Base-by-base conservation (phyloP, 2,113 vertebrate genomes). In the Anoura caudifer region DNA sequence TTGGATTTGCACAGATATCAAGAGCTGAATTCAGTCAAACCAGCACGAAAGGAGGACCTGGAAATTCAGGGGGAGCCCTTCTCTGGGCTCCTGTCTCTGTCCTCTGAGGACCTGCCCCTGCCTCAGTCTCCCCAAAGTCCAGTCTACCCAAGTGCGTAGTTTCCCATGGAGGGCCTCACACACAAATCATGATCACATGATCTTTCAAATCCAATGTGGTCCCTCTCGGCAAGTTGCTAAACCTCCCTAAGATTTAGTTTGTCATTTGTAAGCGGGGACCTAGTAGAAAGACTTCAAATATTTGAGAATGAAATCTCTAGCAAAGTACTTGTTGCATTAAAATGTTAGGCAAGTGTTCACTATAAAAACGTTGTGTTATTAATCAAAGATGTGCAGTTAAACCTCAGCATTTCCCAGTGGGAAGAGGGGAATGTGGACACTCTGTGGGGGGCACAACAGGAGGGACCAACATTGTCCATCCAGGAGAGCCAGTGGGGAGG, bases 381-480 rank as follows among this genome's bases (percentile, higher is more conserved):
- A 14, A 67, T 36, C 4, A 10, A 36, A 36, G 43, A 54, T 19
- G 65, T 17, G 24, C 17, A 31, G 12, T 24, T 17, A 45, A 24
- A 26, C 52, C 65, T 45, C 65, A 54, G 14, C 54, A 2, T 54
- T 5, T 19, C 22, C 75, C 50, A 5, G 19, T 1, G n/a, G 33
- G 84, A 65, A 47, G 70, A 36, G 50, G 50, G 38, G 38, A 69
- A 0, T 24, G 9, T 16, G 75, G 33, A 3, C 38, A 16, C 15
- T 47, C 33, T 3, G 12, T n/a, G 8, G 24, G 22, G 50, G 56
- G 31, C 43, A 24, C 17, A 28, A 22, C 17, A 13, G 33, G 1
- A 3, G 10, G 50, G 50, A 4, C 73, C 4, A 0, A 4, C 3
- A 22, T 11, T 7, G 31, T 31, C 16, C 16, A 2, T 13, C 33